Conservation (phyloP, 2,888 invertebrate genomes). For the Reticulitermes lucifugus region DNA sequence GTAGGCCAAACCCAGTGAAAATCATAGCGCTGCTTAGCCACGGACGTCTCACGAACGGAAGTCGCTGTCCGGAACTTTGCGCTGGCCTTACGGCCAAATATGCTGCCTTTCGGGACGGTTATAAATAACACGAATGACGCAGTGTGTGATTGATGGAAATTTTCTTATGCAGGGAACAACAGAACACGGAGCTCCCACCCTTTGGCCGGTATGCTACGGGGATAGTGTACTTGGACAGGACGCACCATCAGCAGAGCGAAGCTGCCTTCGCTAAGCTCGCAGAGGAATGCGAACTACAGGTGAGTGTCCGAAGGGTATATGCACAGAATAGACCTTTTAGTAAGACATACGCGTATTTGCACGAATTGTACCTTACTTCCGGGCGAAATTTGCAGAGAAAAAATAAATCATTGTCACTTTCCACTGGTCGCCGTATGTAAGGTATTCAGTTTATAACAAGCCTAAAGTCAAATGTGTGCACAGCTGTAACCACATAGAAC, state of each 20-base stretch:
- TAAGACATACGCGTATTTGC: too few species aligned
- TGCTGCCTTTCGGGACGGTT: too few species aligned
- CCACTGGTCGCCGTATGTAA: too few species aligned
- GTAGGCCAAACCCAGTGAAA: neutral
- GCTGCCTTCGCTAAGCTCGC: slow-evolving; percentile 85
- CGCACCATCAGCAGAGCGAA: slow-evolving; percentile 83
- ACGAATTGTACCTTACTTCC: too few species aligned
- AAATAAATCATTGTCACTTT: too few species aligned
- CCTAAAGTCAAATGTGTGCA: too few species aligned
- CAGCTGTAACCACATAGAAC: too few species aligned
- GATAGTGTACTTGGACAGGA: slow-evolving; percentile 91
- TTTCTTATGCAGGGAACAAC: slow-evolving; percentile 73
- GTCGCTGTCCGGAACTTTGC: neutral
- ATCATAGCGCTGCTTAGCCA: neutral
- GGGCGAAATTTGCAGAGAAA: too few species aligned
- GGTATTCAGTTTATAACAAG: too few species aligned
- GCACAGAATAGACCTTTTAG: too few species aligned
- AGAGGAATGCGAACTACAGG: slow-evolving; percentile 80
- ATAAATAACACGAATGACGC: too few species aligned
- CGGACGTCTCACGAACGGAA: neutral
- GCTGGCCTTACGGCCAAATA: too few species aligned
- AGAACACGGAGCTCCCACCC: slow-evolving; percentile 85
- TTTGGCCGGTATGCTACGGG: slow-evolving; percentile 96
- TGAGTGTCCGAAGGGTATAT: slow-evolving; percentile 60
- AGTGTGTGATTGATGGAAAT: neutral